Evolutionary conservation across 2,113 vertebrate species (phyloP).

Genomic region (Pandion haliaetus): DNA sequence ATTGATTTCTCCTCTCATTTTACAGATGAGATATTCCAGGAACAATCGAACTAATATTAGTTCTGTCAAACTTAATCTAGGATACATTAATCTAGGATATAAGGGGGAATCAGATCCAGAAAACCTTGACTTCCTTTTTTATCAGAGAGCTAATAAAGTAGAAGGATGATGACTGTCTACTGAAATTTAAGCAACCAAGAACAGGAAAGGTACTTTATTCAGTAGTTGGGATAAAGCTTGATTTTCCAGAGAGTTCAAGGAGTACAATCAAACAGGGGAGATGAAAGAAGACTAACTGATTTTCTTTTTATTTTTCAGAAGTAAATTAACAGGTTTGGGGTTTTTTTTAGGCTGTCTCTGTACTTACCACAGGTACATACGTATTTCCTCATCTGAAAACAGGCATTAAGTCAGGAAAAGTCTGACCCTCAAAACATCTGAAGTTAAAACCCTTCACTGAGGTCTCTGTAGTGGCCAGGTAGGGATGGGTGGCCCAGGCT

Average conservation of each 20-base stretch:
- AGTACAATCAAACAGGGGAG: not conserved
- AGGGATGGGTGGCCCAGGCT: not conserved
- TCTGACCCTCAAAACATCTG: fast-evolving
- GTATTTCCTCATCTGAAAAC: not conserved
- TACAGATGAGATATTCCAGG: slow-evolving; percentile 55
- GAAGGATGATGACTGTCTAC: not conserved
- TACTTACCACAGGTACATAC: not conserved
- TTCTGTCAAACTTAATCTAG: slow-evolving; percentile 47
- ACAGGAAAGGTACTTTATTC: not conserved
- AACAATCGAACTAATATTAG: slow-evolving; percentile 13
- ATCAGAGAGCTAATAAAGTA: not conserved
- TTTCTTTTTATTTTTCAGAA: not conserved
- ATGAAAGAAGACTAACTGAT: not conserved
- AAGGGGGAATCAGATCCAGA: not conserved
- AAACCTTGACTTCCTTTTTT: not conserved
- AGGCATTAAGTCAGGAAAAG: not conserved
- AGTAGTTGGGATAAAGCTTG: not conserved
- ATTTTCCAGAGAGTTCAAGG: not conserved
- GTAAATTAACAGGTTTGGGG: not conserved
- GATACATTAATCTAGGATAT: slow-evolving; percentile 14
- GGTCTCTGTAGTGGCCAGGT: not conserved
- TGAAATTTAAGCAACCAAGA: not conserved
- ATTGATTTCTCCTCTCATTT: slow-evolving; percentile 49
- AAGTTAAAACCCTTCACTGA: not conserved
- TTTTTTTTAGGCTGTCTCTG: not conserved